These are phyloP conservation scores for Tetanocera ferruginea DNA, from an alignment of 2,888 invertebrate species.

Conservation along the genomic window DNA sequence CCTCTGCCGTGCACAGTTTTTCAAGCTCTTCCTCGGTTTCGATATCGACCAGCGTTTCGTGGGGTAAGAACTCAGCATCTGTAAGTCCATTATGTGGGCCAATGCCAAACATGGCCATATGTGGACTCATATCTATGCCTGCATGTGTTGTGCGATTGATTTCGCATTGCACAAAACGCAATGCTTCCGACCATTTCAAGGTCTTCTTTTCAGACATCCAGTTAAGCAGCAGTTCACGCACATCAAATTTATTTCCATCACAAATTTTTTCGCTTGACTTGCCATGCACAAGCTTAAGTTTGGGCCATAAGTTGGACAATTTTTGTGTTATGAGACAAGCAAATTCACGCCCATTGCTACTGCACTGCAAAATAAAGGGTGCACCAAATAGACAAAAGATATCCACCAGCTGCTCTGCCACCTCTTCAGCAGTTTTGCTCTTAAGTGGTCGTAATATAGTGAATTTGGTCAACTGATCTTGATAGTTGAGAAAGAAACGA, in stretches of 20 bases:
- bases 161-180: slow-evolving; percentile 56
- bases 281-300: slow-evolving; percentile 12
- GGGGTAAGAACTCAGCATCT: background rate
- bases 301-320: slow-evolving; percentile 50
- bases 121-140: slow-evolving; percentile 62
- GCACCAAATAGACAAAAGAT: slow-evolving; percentile 49
- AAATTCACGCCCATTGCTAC: slow-evolving; percentile 50
- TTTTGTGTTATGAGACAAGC: slow-evolving; percentile 43
- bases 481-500: slow-evolving; percentile 29
- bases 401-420: slow-evolving; percentile 34
- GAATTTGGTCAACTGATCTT: slow-evolving; percentile 35
- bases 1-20: no score
- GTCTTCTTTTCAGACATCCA: slow-evolving; percentile 59
- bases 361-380: slow-evolving; percentile 46
- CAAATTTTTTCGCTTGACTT: slow-evolving; percentile 52
- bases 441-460: slow-evolving; percentile 21
- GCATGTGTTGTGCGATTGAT: slow-evolving; percentile 65
- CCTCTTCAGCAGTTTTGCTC: background rate
- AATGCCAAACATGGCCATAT: slow-evolving; percentile 63
- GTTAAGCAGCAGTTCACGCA: slow-evolving; percentile 60
- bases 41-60: no score
- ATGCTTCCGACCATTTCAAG: slow-evolving; percentile 57
- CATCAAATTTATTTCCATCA: slow-evolving; percentile 63
- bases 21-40: no score
- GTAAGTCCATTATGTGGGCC: slow-evolving; percentile 43